These are phyloP conservation scores for Cephonodes hylas DNA, from an alignment of 2,888 invertebrate species.

Conservation along the genomic window DNA sequence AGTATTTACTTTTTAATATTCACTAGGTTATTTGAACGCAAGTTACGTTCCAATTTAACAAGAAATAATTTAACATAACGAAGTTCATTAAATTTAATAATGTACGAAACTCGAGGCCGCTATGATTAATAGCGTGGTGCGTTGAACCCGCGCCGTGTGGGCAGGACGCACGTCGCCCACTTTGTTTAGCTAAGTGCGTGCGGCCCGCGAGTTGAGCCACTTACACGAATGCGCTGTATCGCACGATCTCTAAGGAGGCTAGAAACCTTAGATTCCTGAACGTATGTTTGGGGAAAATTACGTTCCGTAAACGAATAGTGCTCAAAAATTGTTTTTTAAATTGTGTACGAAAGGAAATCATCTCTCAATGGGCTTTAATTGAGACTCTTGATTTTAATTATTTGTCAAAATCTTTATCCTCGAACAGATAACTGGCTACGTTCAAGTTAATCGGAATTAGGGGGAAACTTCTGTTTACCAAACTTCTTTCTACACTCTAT, in stretches of 20 bases:
- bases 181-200: constrained; percentile 20
- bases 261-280: background rate
- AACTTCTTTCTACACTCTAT: no score
- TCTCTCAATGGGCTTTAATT: no score
- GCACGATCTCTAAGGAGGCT: background rate
- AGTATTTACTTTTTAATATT: no score
- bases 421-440: no score
- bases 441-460: no score
- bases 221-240: background rate
- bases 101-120: constrained; percentile 5
- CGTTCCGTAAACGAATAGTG: no score
- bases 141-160: constrained; percentile 29
- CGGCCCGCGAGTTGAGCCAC: background rate
- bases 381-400: no score
- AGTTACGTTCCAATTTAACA: background rate
- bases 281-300: background rate
- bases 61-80: background rate
- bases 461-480: no score
- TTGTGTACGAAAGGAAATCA: no score
- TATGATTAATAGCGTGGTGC: constrained; percentile 32
- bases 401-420: no score
- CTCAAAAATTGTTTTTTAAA: no score
- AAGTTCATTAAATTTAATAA: constrained; percentile 8
- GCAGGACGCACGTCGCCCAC: constrained; percentile 32
- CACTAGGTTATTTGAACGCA: no score